Conservation (phyloP, 2,797 vertebrate species). For the Pelobates cultripes region DNA sequence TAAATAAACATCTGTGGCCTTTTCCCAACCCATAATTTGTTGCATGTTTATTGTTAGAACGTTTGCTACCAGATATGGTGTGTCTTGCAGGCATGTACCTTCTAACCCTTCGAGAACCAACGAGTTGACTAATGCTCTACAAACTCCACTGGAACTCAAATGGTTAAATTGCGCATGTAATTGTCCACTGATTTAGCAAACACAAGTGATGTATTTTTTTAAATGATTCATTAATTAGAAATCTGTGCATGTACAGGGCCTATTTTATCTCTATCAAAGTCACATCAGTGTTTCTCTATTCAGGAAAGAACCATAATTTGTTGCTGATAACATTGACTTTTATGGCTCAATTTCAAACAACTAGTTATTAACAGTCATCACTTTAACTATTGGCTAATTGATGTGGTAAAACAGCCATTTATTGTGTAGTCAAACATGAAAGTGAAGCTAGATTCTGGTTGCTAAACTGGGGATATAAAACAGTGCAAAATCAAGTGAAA, state of each 20-base stretch:
- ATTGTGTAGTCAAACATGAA: not conserved
- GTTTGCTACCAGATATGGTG: not conserved
- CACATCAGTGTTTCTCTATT: not conserved
- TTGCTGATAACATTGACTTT: not conserved
- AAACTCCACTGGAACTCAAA: not conserved
- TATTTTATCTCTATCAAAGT: not conserved
- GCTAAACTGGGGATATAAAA: too few species aligned
- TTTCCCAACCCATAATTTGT: slow-evolving; percentile 5
- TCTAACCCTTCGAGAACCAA: not conserved
- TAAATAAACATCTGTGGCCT: slow-evolving; percentile 9
- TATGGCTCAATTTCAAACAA: not conserved
- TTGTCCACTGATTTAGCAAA: too few species aligned
- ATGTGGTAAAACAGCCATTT: not conserved
- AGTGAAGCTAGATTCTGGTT: not conserved
- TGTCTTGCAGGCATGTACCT: not conserved
- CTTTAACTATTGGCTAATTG: not conserved
- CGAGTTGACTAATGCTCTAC: not conserved
- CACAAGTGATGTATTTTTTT: not conserved
- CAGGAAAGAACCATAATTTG: not conserved
- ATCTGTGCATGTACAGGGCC: not conserved
- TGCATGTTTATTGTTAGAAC: slow-evolving; percentile 1
- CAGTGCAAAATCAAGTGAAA: too few species aligned
- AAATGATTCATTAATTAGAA: not conserved
- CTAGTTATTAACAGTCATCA: not conserved
- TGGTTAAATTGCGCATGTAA: not conserved